A percentile compares a stretch with the other conserved stretches of the same genome.
Conservation (phyloP, 2,113 vertebrate genomes). For the Emberiza fucata region DNA sequence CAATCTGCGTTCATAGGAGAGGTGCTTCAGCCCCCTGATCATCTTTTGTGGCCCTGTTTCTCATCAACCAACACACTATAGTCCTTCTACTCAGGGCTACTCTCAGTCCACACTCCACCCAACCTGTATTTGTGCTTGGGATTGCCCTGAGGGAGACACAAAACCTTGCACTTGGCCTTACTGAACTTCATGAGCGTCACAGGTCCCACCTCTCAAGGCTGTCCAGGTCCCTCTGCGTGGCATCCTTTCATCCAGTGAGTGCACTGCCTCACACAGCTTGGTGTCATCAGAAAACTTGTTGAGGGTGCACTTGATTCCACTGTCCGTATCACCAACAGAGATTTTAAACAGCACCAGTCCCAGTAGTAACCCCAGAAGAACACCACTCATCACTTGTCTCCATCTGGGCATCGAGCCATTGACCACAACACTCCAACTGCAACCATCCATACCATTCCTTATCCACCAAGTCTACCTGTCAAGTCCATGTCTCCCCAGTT, state of each 20-base stretch:
- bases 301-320: not conserved
- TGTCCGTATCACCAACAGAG: not conserved
- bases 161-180: not conserved
- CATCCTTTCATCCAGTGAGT: not conserved
- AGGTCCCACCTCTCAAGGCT: not conserved
- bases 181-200: not conserved
- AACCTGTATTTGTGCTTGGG: not conserved
- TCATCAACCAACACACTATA: not conserved
- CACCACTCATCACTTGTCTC: not conserved
- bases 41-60: not conserved
- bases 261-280: not conserved
- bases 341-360: not conserved
- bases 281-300: not conserved
- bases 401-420: not conserved
- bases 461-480: accelerated
- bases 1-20: not conserved
- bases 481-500: not conserved
- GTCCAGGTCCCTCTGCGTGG: not conserved
- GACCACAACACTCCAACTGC: not conserved
- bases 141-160: not conserved
- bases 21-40: not conserved
- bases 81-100: not conserved
- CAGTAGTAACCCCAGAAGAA: not conserved
- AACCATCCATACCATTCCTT: not conserved
- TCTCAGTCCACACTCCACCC: not conserved